These are phyloP conservation scores for Synergus japonicus DNA, from an alignment of 2,888 invertebrate species.

Conservation along the genomic window DNA sequence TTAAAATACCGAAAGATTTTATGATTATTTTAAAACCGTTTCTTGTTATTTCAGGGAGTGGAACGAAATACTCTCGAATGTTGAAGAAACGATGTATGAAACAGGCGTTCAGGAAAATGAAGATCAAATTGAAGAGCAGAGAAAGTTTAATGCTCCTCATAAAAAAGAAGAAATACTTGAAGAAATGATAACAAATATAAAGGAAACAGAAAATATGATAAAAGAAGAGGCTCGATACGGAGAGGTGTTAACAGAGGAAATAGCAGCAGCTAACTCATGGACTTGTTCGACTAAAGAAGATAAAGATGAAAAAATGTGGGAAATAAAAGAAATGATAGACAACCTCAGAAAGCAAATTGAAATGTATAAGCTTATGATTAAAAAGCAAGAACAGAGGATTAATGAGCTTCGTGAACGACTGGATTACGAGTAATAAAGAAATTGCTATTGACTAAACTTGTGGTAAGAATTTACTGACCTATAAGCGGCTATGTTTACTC, in stretches of 20 bases:
- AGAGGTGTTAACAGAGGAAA: conserved; percentile 56
- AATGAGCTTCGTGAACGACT: too few species aligned
- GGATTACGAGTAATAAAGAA: too few species aligned
- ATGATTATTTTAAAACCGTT: too few species aligned
- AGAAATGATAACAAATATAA: conserved; percentile 50
- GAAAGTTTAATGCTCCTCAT: background rate
- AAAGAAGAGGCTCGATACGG: conserved; percentile 56
- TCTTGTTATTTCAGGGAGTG: too few species aligned
- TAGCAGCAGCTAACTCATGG: conserved; percentile 55
- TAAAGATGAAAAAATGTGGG: conserved; percentile 54
- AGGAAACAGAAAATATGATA: conserved; percentile 58
- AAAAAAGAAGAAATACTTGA: conserved; percentile 45
- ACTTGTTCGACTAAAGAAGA: conserved; percentile 50
- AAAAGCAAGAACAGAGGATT: conserved; percentile 52
- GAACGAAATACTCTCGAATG: too few species aligned
- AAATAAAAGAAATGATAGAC: conserved; percentile 56
- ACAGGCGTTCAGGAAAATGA: too few species aligned
- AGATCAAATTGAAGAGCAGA: too few species aligned
- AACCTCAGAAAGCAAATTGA: conserved; percentile 54
- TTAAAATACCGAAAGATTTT: too few species aligned
- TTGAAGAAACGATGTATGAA: too few species aligned
- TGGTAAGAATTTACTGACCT: conserved; percentile 77
- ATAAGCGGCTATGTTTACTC: conserved; percentile 89
- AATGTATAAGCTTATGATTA: conserved; percentile 52
- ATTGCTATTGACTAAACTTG: background rate